A percentile compares a stretch with the other conserved stretches of the same genome.
These are phyloP conservation scores for Pyrocoelia pectoralis DNA, from an alignment of 2,888 invertebrate genomes.

Conservation along the genomic window DNA sequence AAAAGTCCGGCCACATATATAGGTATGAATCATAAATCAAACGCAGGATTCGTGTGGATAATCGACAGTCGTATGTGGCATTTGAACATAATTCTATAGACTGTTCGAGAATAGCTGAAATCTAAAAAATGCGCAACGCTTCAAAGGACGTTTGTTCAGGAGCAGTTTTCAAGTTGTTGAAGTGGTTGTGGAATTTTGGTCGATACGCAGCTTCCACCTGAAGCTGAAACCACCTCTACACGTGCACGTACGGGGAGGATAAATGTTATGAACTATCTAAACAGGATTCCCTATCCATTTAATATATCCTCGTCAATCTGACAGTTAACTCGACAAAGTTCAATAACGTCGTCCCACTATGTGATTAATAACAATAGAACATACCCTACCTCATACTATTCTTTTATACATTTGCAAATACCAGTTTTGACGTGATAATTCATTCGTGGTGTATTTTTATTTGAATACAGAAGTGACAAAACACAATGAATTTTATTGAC, in stretches of 20 bases:
- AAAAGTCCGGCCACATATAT: conserved; percentile 48
- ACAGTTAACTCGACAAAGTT: conserved; percentile 4
- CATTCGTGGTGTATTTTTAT: conserved; percentile 37
- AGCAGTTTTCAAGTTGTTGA: conserved; percentile 24
- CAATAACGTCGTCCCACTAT: conserved; percentile 4
- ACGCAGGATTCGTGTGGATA: conserved; percentile 50
- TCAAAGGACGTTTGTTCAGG: conserved; percentile 24
- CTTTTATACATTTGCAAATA: conserved; percentile 42
- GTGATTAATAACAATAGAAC: conserved; percentile 27
- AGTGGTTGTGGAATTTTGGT: conserved; percentile 17
- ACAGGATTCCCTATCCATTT: neutral
- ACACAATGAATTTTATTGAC: conserved; percentile 24
- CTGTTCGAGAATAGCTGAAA: conserved; percentile 30
- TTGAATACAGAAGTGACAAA: conserved; percentile 15
- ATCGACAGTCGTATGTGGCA: conserved; percentile 54
- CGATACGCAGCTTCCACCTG: conserved; percentile 10
- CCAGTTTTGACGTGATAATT: conserved; percentile 46
- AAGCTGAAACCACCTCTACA: neutral
- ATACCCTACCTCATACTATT: conserved; percentile 30
- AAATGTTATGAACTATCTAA: conserved; percentile 3
- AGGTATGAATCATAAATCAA: conserved; percentile 53
- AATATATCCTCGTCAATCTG: neutral
- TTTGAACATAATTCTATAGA: conserved; percentile 51
- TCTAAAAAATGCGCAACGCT: conserved; percentile 28
- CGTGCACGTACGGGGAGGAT: neutral